Evolutionary conservation across 2,113 vertebrate species (phyloP).

Genomic region (Gymnogyps californianus): DNA sequence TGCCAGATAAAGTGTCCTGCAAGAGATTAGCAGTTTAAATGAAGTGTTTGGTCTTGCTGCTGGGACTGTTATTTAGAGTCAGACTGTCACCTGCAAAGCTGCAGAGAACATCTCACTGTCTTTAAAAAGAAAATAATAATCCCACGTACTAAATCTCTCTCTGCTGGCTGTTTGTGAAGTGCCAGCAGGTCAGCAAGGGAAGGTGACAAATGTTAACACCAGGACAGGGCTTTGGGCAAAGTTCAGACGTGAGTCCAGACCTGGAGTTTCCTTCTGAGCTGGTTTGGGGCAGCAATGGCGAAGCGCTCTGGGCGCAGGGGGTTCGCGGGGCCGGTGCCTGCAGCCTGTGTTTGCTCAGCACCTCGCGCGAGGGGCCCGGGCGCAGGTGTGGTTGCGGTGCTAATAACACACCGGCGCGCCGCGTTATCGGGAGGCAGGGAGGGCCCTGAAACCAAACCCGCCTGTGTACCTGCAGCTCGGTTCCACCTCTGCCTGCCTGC

Average conservation of each 20-base stretch:
- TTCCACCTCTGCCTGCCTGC: constrained; percentile 45
- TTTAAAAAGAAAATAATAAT: not conserved
- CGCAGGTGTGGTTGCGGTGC: not conserved
- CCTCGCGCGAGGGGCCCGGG: not conserved
- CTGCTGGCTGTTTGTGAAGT: not conserved
- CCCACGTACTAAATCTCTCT: accelerated
- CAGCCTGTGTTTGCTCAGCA: not conserved
- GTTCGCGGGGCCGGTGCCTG: not conserved
- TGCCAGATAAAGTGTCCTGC: not conserved
- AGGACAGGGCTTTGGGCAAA: not conserved
- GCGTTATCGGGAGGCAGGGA: constrained; percentile 18
- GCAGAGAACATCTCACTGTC: not conserved
- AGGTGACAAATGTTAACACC: not conserved
- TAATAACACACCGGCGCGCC: accelerated
- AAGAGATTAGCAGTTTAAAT: not conserved
- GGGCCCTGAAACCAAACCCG: constrained; percentile 48
- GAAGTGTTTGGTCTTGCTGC: not conserved
- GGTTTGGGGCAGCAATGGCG: not conserved
- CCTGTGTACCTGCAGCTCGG: not conserved
- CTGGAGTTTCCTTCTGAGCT: not conserved
- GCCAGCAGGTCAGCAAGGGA: not conserved
- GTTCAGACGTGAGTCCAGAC: accelerated
- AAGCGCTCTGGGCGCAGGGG: accelerated
- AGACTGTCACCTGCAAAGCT: not conserved
- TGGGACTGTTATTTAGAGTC: not conserved